Evolutionary conservation across 1,140 invertebrate genomes (phyloP).

Genomic region (Drosophila pachea): DNA sequence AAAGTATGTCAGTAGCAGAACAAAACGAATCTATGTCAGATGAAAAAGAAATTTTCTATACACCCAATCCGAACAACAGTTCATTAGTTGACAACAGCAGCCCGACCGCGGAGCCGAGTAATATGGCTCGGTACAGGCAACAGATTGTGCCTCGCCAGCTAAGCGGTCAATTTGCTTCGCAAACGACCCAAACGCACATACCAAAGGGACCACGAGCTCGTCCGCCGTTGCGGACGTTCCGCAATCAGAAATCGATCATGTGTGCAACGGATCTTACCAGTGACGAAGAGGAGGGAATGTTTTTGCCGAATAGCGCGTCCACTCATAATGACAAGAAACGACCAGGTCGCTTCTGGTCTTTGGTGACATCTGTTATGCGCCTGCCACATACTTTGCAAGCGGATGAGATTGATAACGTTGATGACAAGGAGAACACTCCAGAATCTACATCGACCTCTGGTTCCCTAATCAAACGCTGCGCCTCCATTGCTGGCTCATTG

Average conservation of each 20-base stretch:
- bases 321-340: conserved; percentile 55
- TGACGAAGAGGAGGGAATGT: conserved; percentile 61
- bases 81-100: neutral
- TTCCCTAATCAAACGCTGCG: conserved; percentile 67
- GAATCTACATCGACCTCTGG: conserved; percentile 9
- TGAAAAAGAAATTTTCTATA: conserved; percentile 61
- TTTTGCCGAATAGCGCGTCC: conserved; percentile 52
- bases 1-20: neutral
- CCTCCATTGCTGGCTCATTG: conserved; percentile 71
- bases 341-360: conserved; percentile 60
- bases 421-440: conserved; percentile 43
- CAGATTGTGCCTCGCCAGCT: conserved; percentile 51
- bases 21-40: conserved; percentile 18
- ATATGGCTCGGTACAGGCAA: conserved; percentile 18
- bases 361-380: conserved; percentile 68
- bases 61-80: conserved; percentile 52
- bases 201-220: conserved; percentile 39
- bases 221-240: conserved; percentile 52
- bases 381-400: conserved; percentile 44
- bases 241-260: conserved; percentile 39
- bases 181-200: neutral
- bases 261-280: conserved; percentile 45
- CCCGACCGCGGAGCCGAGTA: neutral
- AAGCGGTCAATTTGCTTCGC: conserved; percentile 46
- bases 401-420: conserved; percentile 15